These are phyloP conservation scores for Saguinus imperator DNA, from an alignment of 2,113 vertebrate genomes.

Conservation along the genomic window DNA sequence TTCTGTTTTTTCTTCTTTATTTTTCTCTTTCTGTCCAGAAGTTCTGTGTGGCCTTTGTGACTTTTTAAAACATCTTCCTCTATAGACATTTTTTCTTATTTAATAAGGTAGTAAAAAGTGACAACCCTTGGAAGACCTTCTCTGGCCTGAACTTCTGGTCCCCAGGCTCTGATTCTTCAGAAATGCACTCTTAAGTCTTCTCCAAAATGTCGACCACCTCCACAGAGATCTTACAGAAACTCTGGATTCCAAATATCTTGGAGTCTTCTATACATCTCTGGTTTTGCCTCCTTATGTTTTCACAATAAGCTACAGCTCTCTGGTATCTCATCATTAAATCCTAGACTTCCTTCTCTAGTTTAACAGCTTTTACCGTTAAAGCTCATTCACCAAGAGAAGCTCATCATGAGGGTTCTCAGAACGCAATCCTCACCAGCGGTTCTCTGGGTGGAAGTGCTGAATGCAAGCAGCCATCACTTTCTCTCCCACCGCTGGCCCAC, in stretches of 20 bases:
- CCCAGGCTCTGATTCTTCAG: conserved; percentile 48
- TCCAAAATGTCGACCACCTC: conserved; percentile 91
- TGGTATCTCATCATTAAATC: too few species aligned
- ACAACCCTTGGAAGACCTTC: conserved; percentile 84
- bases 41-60: not conserved
- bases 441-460: conserved; percentile 88
- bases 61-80: not conserved
- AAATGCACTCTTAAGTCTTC: conserved; percentile 74
- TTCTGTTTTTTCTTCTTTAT: not conserved
- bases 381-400: too few species aligned
- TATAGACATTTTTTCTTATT: not conserved
- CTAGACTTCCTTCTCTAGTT: too few species aligned
- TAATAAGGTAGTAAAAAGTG: conserved; percentile 68
- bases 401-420: conserved; percentile 77
- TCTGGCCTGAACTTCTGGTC: conserved; percentile 82
- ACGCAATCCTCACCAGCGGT: conserved; percentile 86
- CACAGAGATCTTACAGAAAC: conserved; percentile 91
- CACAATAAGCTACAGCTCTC: too few species aligned
- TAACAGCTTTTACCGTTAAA: too few species aligned
- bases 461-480: conserved; percentile 65
- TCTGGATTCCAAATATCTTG: conserved; percentile 86
- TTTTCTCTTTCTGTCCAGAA: not conserved
- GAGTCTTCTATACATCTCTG: too few species aligned
- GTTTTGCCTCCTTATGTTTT: too few species aligned
- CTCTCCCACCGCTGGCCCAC: too few species aligned